Evolutionary conservation across 2,797 vertebrate species (phyloP).

Genomic region (Mustela erminea): DNA sequence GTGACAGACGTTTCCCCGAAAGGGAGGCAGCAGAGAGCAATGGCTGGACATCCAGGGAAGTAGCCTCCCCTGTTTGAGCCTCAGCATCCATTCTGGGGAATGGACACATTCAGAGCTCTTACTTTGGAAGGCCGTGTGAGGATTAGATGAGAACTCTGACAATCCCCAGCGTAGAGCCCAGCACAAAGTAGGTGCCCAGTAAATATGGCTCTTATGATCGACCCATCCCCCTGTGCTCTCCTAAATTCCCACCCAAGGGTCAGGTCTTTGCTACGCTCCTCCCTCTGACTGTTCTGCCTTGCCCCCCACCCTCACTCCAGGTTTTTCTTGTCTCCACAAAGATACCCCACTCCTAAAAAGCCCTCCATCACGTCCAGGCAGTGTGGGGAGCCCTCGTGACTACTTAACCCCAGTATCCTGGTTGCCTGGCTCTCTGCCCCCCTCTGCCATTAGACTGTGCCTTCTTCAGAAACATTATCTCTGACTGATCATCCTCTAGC

Average conservation of each 20-base stretch:
- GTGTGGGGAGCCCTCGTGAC: not conserved
- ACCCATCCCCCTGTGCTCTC: not conserved
- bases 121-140: not conserved
- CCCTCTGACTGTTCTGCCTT: no score
- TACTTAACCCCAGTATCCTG: not conserved
- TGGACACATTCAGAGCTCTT: not conserved
- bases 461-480: not conserved
- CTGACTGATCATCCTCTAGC: not conserved
- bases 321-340: not conserved
- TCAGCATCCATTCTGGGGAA: not conserved
- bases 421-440: not conserved
- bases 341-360: not conserved
- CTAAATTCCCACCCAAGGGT: not conserved
- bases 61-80: not conserved
- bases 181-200: not conserved
- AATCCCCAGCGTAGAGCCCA: not conserved
- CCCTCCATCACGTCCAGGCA: not conserved
- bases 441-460: not conserved
- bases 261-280: no score
- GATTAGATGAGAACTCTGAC: no score
- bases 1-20: not conserved
- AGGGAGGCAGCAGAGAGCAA: not conserved
- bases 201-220: rapidly evolving
- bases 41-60: not conserved
- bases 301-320: not conserved